phyloP scores from a whole-genome alignment of 2,888 invertebrate species.

The Linnaemya vulpina region DNA sequence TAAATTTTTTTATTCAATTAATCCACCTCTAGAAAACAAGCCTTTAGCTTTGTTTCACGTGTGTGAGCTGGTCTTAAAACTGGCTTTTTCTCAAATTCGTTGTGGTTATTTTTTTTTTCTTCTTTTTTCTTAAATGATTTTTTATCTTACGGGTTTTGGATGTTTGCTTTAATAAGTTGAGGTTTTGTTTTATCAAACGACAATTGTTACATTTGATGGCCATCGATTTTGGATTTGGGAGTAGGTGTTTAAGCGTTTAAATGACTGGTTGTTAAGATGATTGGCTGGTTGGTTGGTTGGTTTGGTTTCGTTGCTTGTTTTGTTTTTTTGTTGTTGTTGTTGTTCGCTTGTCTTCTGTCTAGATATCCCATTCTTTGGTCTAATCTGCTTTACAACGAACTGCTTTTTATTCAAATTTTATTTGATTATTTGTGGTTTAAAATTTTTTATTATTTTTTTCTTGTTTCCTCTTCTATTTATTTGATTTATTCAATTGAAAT shows the following conservation, averaged over 20 bases:
- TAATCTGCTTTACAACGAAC: slow-evolving; percentile 53
- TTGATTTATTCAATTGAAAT: slow-evolving; percentile 67
- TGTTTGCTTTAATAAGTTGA: slow-evolving; percentile 27
- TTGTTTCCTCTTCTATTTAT: slow-evolving; percentile 72
- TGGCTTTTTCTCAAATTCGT: slow-evolving; percentile 10
- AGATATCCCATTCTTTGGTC: slow-evolving; percentile 30
- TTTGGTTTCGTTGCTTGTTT: slow-evolving; percentile 48
- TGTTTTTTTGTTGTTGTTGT: slow-evolving; percentile 12
- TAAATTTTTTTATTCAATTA: neutral
- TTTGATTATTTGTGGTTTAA: slow-evolving; percentile 63
- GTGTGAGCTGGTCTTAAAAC: neutral
- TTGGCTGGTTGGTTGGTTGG: slow-evolving; percentile 58
- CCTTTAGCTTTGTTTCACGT: neutral
- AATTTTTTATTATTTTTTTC: slow-evolving; percentile 24
- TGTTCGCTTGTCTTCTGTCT: slow-evolving; percentile 24
- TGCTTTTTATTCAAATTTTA: slow-evolving; percentile 75
- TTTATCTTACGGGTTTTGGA: slow-evolving; percentile 13
- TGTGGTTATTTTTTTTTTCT: slow-evolving; percentile 4
- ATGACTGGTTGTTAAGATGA: slow-evolving; percentile 74
- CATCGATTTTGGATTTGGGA: slow-evolving; percentile 38
- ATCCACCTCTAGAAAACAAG: neutral
- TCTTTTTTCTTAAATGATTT: neutral
- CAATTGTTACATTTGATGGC: slow-evolving; percentile 81
- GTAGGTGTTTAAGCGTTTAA: slow-evolving; percentile 66
- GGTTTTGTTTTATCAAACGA: slow-evolving; percentile 72